phyloP scores from a whole-genome alignment of 2,113 vertebrate genomes.

The Varanus salvator region DNA sequence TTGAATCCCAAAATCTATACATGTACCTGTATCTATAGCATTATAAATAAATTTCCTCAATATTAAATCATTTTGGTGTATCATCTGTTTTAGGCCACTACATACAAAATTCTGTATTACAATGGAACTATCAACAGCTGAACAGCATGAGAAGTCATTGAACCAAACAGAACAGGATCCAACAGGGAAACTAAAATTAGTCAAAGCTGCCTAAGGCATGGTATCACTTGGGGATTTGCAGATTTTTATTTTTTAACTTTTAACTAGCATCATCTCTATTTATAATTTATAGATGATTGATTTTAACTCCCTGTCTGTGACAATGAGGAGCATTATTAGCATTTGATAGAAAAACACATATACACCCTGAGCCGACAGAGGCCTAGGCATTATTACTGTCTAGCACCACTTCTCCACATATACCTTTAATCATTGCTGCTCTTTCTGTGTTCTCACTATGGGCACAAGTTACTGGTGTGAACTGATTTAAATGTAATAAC shows the following conservation, averaged over 20 bases:
- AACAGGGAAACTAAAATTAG: constrained; percentile 68
- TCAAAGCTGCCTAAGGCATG: constrained; percentile 59
- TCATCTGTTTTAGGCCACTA: not conserved
- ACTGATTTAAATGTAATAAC: not conserved
- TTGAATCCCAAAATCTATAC: not conserved
- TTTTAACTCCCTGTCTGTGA: constrained; percentile 27
- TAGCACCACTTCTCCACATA: not conserved
- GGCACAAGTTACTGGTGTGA: not conserved
- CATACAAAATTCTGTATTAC: not conserved
- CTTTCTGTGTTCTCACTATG: not conserved
- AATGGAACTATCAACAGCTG: not conserved
- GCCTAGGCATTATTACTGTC: not conserved
- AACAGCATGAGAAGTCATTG: not conserved
- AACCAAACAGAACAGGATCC: not conserved
- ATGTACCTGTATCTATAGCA: too few species aligned
- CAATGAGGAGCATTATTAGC: constrained; percentile 33
- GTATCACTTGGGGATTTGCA: constrained; percentile 57
- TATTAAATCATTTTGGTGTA: not conserved
- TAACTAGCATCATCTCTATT: constrained; percentile 64
- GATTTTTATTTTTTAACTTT: constrained; percentile 25
- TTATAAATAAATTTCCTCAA: not conserved
- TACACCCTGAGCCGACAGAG: not conserved
- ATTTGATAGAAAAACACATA: not conserved
- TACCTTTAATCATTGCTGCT: not conserved
- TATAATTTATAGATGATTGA: constrained; percentile 55